These are phyloP conservation scores for Schizaphis graminum DNA, from an alignment of 2,888 invertebrate species.

Conservation along the genomic window DNA sequence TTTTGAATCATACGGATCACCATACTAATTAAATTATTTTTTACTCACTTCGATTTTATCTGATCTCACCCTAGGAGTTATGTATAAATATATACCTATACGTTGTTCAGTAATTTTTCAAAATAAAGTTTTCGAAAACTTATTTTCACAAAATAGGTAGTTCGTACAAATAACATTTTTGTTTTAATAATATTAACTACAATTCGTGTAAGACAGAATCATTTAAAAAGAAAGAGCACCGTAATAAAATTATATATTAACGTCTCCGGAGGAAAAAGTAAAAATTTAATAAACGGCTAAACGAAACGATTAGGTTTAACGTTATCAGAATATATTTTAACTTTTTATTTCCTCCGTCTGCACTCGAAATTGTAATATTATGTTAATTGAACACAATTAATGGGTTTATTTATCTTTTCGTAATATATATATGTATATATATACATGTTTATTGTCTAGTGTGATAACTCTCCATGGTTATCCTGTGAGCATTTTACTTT, in stretches of 20 bases:
- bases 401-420: slow-evolving; percentile 19
- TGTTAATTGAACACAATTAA: slow-evolving; percentile 28
- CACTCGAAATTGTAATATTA: background rate
- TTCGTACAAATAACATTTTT: background rate
- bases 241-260: background rate
- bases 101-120: background rate
- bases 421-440: background rate
- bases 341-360: background rate
- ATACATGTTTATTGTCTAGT: background rate
- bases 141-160: background rate
- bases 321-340: background rate
- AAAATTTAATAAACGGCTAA: slow-evolving; percentile 9
- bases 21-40: background rate
- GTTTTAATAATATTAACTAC: background rate
- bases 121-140: background rate
- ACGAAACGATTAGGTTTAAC: background rate
- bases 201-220: background rate
- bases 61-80: background rate
- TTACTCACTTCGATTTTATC: slow-evolving; percentile 1
- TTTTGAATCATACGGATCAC: background rate
- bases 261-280: background rate
- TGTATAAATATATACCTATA: background rate
- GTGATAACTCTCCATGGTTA: background rate
- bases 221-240: background rate
- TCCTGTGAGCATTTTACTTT: background rate